A percentile compares a stretch with the other conserved stretches of the same genome.
Evolutionary conservation across 2,797 vertebrate species (phyloP).

Genomic region (Sebastes wilsoni): DNA sequence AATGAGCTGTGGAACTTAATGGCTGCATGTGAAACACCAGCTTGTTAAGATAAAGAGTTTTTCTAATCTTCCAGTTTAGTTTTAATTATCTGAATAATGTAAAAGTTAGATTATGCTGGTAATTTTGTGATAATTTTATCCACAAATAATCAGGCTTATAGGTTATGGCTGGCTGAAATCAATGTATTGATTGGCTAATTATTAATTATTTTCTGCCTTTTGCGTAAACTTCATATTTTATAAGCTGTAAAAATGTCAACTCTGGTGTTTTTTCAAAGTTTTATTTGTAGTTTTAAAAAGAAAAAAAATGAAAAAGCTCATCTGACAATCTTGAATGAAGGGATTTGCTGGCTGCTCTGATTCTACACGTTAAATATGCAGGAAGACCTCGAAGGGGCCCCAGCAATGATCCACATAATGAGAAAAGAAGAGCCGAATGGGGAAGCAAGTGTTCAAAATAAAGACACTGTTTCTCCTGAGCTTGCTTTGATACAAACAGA

Average conservation of each 20-base stretch:
- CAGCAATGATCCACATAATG: conserved; percentile 39
- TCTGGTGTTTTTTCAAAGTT: background rate
- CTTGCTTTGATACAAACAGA: conserved; percentile 21
- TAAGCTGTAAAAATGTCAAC: background rate
- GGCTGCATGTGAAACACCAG: background rate
- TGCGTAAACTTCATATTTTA: background rate
- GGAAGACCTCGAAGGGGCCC: conserved; percentile 33
- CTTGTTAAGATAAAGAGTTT: background rate
- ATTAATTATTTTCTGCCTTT: background rate
- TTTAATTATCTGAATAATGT: background rate
- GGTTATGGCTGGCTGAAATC: background rate
- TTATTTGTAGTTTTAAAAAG: background rate
- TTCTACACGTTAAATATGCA: conserved; percentile 57
- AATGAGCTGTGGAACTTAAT: conserved; percentile 21
- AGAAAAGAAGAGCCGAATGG: conserved; percentile 38
- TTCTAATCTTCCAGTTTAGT: background rate
- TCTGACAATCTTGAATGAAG: conserved; percentile 33
- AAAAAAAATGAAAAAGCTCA: background rate
- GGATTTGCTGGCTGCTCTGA: conserved; percentile 37
- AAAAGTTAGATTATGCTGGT: background rate
- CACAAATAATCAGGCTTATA: background rate
- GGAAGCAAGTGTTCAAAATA: conserved; percentile 37
- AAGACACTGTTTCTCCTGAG: conserved; percentile 23
- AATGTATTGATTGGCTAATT: background rate
- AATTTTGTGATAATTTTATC: background rate